Conservation (phyloP, 2,888 invertebrate genomes). For the Thymelicus acteon region DNA sequence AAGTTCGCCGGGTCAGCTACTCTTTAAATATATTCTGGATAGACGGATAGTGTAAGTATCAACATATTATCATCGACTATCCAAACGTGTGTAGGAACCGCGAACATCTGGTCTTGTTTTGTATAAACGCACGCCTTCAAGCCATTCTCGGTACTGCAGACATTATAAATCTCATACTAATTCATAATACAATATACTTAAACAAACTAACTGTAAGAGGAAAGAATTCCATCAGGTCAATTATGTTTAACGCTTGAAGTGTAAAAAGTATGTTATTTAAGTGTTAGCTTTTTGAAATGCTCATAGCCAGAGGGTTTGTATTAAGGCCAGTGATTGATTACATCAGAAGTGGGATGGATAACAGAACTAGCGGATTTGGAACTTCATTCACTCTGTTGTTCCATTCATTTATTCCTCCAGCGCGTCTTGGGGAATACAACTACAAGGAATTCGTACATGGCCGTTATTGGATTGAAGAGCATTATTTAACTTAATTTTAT, state of each 20-base stretch:
- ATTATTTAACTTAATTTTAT: no score
- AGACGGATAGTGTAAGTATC: no score
- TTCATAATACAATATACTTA: slow-evolving; percentile 31
- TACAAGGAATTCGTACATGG: no score
- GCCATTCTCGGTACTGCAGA: slow-evolving; percentile 27
- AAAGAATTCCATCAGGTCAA: slow-evolving; percentile 22
- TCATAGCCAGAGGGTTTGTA: no score
- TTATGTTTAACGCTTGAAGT: slow-evolving; percentile 1
- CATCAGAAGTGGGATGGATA: neutral
- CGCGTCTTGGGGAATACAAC: no score
- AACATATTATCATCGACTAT: neutral
- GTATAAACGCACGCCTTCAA: slow-evolving; percentile 30
- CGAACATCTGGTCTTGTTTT: slow-evolving; percentile 35
- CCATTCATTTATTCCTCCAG: no score
- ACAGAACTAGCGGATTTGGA: neutral
- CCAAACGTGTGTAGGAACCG: slow-evolving; percentile 17
- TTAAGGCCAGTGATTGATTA: no score
- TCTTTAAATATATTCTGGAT: no score
- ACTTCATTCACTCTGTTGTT: no score
- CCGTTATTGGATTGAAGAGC: no score
- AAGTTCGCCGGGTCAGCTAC: no score
- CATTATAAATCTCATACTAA: slow-evolving; percentile 15
- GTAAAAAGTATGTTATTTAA: neutral
- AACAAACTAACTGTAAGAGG: slow-evolving; percentile 27
- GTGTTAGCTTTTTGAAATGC: neutral